Base-by-base conservation (phyloP, 2,888 invertebrate species). In the Chydorus sphaericus region DNA sequence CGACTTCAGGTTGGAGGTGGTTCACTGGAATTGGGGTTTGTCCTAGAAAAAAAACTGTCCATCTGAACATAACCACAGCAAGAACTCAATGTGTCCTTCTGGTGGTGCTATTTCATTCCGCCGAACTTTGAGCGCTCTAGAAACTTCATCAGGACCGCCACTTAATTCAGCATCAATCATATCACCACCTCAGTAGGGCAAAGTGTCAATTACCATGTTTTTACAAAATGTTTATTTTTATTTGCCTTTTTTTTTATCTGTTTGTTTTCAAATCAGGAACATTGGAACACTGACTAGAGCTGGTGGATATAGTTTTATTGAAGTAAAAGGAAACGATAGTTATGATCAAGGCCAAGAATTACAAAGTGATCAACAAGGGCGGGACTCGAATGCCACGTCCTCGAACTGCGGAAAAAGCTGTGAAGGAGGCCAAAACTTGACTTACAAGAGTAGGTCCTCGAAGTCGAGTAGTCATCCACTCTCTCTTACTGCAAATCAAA, bases 241-340 rank as follows among this genome's bases (percentile, higher is more conserved):
- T 51, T 30, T 7, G 7, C 11, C n/a, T 30, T 51, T 52, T 5
- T 23, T n/a, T 50, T 4, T 16, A 30, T 29, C 54, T 14, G 50
- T 57, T 10, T 59, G 60, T 54, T 53, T 56, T n/a, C 61, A 61
- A 48, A 61, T 61, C 10, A 36, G 36, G 33, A 52, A 52, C 30
- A 18, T 50, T 29, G 50, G 31, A 10, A 18, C 62, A 18, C 59
- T 61, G 59, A n/a, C n/a, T n/a, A n/a, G n/a, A 82, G 82, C 14
- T 83, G 83, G 2, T 84, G 85, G 69, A 83, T 83, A 57, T 1
- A 86, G 87, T 68, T 86, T 88, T 4, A 87, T 88, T 62, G n/a
- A n/a, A n/a, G n/a, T n/a, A n/a, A 86, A 84, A 1, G 88, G 88
- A 70, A 85, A 85, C 20, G 26, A 44, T 26, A 44, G 10, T 10